Percentiles rank a stretch among this genome's conserved stretches.
phyloP scores from a whole-genome alignment of 2,797 vertebrate genomes.

The Danio tinwini region DNA sequence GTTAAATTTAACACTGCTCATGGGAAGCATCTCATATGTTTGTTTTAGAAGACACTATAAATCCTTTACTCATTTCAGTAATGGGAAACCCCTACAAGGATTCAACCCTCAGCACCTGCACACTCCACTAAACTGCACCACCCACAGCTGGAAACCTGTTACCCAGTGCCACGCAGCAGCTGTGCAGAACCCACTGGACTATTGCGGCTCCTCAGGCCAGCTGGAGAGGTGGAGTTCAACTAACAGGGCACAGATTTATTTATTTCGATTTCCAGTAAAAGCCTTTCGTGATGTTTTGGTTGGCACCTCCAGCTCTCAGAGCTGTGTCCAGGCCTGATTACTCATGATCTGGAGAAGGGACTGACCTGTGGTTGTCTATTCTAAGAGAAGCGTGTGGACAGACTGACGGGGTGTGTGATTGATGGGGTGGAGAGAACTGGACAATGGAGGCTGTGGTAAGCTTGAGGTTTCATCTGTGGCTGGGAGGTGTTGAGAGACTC shows the following conservation, averaged over 20 bases:
- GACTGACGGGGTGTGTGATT: constrained; percentile 76
- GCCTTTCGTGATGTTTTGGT: constrained; percentile 48
- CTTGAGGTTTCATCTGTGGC: constrained; percentile 67
- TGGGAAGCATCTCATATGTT: constrained; percentile 13
- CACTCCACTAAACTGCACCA: constrained; percentile 32
- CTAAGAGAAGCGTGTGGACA: constrained; percentile 47
- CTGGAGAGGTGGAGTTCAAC: constrained; percentile 13
- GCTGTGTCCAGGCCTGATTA: constrained; percentile 56
- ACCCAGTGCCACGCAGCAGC: constrained; percentile 24
- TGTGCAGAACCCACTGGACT: constrained; percentile 19
- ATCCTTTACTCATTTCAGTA: constrained; percentile 32
- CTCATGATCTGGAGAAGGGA: constrained; percentile 57
- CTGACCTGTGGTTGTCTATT: constrained; percentile 55
- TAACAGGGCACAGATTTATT: constrained; percentile 52
- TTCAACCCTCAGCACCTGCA: constrained; percentile 42
- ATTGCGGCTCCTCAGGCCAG: constrained; percentile 16
- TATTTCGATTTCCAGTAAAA: constrained; percentile 61
- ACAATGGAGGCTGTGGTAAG: constrained; percentile 67
- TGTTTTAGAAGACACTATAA: constrained; percentile 36
- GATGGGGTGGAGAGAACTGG: constrained; percentile 72
- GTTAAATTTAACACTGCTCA: constrained; percentile 11
- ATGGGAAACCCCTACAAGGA: constrained; percentile 30
- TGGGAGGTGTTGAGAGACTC: constrained; percentile 68
- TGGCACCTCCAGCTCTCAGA: constrained; percentile 56
- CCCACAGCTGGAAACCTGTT: constrained; percentile 47